Base-by-base conservation (phyloP, 2,888 invertebrate genomes). In the Steinernema carpocapsae region DNA sequence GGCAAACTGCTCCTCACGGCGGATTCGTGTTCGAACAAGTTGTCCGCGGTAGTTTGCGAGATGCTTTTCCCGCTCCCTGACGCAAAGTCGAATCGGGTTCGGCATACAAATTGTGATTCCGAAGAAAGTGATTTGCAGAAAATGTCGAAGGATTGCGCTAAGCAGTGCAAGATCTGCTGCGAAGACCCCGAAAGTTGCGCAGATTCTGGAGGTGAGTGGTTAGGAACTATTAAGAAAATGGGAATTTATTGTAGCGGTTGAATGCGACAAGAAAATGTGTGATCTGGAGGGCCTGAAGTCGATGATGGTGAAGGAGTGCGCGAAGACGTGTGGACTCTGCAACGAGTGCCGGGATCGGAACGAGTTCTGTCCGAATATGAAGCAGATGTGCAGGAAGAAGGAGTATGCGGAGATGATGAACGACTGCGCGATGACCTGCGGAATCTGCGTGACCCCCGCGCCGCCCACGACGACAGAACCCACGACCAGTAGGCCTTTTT, bases 181-280 rank as follows among this genome's bases (percentile, higher is more conserved):
- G 64, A 64, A 64, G 64, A 64, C 19, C 64, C 64, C 17, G 64
- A 64, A n/a, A 32, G 29, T 3, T 64, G 64, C 64, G 32, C 14
- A 32, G 64, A 64, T 26, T 32, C 64, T 32, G 37, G 64, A 29
- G 19, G 64, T 64, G 19, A 26, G 32, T 22, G 52, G 19, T 19
- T 19, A 4, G 3, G 19, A 52, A 22, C 10, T 37, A 10, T 6
- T 3, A 6, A 6, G 3, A 3, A 37, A 37, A 37, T 37, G 37
- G 10, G 10, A 37, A 37, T 37, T 19, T 2, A 19, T 52, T 22
- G 1, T 22, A 64, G 64, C 1, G 17, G 32, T 64, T n/a, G 64
- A 26, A 6, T 64, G 64, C 32, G 17, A 29, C 7, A 29, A 64
- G 19, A 29, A 29, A 19, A 64, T 64, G 48, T 48, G 48, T 19